Evolutionary conservation across 1,140 invertebrate species (phyloP).

Genomic region (Zophobas morio): DNA sequence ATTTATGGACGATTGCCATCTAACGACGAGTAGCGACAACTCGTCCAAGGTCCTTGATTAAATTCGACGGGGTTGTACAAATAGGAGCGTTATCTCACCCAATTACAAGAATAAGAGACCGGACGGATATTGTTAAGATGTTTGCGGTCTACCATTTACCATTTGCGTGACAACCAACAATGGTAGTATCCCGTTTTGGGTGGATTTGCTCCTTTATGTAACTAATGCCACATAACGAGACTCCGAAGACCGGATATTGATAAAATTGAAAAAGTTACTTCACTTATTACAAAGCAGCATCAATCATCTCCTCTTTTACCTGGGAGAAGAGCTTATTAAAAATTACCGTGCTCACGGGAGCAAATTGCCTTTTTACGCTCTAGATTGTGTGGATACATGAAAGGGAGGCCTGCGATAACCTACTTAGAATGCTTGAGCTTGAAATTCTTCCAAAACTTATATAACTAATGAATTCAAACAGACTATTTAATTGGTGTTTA

Average conservation of each 20-base stretch:
- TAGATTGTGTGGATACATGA: background rate
- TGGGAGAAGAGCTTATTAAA: slow-evolving; percentile 37
- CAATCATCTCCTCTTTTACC: slow-evolving; percentile 46
- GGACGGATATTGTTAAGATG: slow-evolving; percentile 46
- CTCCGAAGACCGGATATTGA: slow-evolving; percentile 43
- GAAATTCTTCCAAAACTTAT: too few relatives aligned
- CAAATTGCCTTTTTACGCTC: slow-evolving; percentile 10
- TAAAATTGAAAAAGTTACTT: slow-evolving; percentile 49
- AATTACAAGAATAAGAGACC: background rate
- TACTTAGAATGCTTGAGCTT: too few relatives aligned
- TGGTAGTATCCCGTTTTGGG: background rate
- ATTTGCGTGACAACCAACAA: slow-evolving; percentile 45
- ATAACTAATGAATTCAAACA: background rate
- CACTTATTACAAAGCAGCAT: slow-evolving; percentile 46
- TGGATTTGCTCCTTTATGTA: slow-evolving; percentile 7
- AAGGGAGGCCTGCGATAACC: too few relatives aligned
- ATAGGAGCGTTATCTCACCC: too few relatives aligned
- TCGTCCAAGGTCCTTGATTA: too few relatives aligned
- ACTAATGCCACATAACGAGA: slow-evolving; percentile 19
- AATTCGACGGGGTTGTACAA: too few relatives aligned
- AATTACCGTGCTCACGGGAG: slow-evolving; percentile 27
- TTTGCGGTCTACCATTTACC: slow-evolving; percentile 29
- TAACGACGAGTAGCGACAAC: too few relatives aligned
- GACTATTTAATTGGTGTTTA: slow-evolving; percentile 36
- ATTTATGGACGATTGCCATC: too few relatives aligned